Conservation (phyloP, 2,113 vertebrate genomes). For the Lampris incognitus region DNA sequence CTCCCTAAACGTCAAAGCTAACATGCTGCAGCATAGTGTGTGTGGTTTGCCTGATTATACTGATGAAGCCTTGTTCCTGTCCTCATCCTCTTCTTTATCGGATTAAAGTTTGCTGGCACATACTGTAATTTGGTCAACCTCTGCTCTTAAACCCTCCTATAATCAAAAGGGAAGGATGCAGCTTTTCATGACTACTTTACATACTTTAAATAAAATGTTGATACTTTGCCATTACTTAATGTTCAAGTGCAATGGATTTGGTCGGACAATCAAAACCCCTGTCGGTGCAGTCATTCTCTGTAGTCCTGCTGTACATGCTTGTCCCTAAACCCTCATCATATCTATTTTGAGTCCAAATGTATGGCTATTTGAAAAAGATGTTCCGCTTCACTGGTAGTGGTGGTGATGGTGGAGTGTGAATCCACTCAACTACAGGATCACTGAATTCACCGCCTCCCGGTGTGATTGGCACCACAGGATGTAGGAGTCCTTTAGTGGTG, state of each 20-base stretch:
- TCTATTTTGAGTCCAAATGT: constrained; percentile 14
- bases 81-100: constrained; percentile 28
- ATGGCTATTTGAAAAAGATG: background rate
- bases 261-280: background rate
- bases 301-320: background rate
- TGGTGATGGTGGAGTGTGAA: constrained; percentile 2
- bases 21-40: constrained; percentile 16
- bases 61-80: constrained; percentile 28
- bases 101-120: constrained; percentile 24
- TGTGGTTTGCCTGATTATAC: constrained; percentile 44
- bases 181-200: too few relatives aligned
- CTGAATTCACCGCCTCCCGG: background rate
- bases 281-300: background rate
- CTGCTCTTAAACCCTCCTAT: constrained; percentile 9
- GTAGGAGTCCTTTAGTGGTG: constrained; percentile 9
- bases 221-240: too few relatives aligned
- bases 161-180: background rate
- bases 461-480: background rate
- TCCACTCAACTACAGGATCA: constrained; percentile 25
- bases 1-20: constrained; percentile 33
- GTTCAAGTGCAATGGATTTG: background rate
- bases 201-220: too few relatives aligned
- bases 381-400: background rate
- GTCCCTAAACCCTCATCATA: background rate
- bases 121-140: background rate